phyloP scores from a whole-genome alignment of 2,888 invertebrate genomes.

The Pristionchus exspectatus region DNA sequence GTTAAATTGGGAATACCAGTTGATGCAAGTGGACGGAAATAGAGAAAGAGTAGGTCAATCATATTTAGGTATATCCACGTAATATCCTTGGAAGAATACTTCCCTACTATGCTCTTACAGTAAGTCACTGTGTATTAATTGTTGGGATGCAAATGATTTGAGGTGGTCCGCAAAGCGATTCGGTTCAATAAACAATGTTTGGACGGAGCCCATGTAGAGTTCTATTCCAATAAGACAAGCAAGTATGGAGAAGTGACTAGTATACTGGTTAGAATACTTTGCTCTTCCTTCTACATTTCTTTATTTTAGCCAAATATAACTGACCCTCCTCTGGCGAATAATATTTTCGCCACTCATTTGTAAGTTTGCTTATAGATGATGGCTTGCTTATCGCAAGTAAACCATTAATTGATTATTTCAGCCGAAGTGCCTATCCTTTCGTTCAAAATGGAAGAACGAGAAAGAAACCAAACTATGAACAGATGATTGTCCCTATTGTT shows the following conservation, averaged over 20 bases:
- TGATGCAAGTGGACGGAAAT: background rate
- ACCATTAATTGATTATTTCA: background rate
- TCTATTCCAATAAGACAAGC: background rate
- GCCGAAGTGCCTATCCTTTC: slow-evolving; percentile 19
- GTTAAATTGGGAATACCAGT: background rate
- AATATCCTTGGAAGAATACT: background rate
- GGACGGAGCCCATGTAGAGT: background rate
- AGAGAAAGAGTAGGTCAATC: background rate
- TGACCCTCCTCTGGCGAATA: background rate
- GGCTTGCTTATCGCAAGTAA: background rate
- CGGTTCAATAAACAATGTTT: background rate
- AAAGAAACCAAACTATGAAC: background rate
- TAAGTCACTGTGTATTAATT: background rate
- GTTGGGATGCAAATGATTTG: background rate
- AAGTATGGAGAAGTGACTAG: background rate
- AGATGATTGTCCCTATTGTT: background rate
- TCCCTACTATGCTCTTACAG: background rate
- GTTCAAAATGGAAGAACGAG: background rate
- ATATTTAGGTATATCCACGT: background rate
- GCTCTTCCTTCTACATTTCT: background rate
- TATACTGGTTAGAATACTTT: background rate
- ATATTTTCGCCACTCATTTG: slow-evolving; percentile 11
- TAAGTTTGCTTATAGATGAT: background rate
- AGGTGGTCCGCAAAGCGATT: background rate
- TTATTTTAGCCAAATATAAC: background rate